Conservation (phyloP, 1,140 invertebrate species). For the Ectropis grisescens region DNA sequence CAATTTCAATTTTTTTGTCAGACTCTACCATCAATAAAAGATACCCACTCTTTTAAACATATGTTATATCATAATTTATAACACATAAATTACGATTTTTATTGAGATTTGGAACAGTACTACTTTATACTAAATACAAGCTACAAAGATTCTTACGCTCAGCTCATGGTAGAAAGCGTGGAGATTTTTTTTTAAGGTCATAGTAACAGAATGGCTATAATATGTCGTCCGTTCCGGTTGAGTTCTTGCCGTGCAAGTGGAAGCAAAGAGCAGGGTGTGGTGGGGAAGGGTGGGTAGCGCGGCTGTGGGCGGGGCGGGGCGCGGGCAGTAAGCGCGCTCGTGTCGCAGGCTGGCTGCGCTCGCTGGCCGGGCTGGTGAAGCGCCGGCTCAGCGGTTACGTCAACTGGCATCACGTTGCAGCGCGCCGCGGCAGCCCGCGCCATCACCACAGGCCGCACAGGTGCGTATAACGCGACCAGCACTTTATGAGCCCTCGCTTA, state of each 20-base stretch:
- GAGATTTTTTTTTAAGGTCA: not conserved
- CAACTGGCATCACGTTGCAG: conserved; percentile 75
- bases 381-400: conserved; percentile 83
- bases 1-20: too few species aligned
- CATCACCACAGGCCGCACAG: conserved; percentile 26
- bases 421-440: conserved; percentile 23
- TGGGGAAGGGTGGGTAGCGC: conserved; percentile 9
- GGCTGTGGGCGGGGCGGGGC: conserved; percentile 6
- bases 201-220: not conserved
- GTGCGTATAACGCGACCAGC: conserved; percentile 15
- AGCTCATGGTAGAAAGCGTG: not conserved
- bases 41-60: too few species aligned
- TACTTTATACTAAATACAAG: too few species aligned
- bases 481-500: too few species aligned
- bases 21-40: too few species aligned
- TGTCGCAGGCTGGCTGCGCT: conserved; percentile 73
- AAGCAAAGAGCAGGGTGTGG: conserved; percentile 20
- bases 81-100: too few species aligned
- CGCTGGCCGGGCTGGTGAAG: conserved; percentile 73
- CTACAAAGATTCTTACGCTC: too few species aligned
- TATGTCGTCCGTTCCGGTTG: too few species aligned
- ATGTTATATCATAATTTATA: too few species aligned
- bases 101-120: too few species aligned
- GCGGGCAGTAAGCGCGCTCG: conserved; percentile 2
- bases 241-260: too few species aligned